These are phyloP conservation scores for Pocillopora damicornis DNA, from an alignment of 64 coral and sea anemone genomes.

Conservation along the genomic window DNA sequence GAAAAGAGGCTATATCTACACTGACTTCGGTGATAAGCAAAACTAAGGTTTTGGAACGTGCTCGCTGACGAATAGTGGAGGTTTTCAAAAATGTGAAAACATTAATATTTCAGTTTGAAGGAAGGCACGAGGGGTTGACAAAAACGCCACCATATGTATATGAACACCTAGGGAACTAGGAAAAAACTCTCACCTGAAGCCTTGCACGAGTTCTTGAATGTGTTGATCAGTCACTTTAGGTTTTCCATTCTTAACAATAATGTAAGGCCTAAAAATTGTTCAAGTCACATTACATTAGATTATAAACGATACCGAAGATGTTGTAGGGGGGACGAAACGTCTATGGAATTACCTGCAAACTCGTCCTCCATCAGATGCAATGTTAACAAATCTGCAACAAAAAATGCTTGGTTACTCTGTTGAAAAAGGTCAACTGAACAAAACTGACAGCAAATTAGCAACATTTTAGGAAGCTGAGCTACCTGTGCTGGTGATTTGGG, in stretches of 20 bases:
- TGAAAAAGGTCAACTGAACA: not conserved
- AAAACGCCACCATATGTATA: not conserved
- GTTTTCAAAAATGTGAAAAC: too few relatives aligned
- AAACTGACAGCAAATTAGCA: not conserved
- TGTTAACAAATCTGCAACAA: slow-evolving; percentile 71
- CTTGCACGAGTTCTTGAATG: slow-evolving; percentile 82
- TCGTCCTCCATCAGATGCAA: slow-evolving; percentile 92
- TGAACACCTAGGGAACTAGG: not conserved
- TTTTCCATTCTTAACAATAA: slow-evolving; percentile 79
- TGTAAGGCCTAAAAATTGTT: slow-evolving; percentile 73
- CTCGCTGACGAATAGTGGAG: too few relatives aligned
- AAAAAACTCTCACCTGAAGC: slow-evolving; percentile 65
- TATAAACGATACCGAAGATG: too few relatives aligned
- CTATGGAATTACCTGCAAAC: slow-evolving; percentile 76
- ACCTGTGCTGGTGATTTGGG: slow-evolving; percentile 90
- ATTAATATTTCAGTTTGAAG: too few relatives aligned
- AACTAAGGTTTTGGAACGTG: too few relatives aligned
- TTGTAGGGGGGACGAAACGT: too few relatives aligned
- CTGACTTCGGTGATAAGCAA: too few relatives aligned
- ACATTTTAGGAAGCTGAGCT: not conserved
- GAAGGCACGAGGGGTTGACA: too few relatives aligned
- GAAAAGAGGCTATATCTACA: too few relatives aligned
- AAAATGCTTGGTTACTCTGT: not conserved
- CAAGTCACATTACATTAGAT: not conserved
- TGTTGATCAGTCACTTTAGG: slow-evolving; percentile 76